These are phyloP conservation scores for Stegana nigrithorax DNA, from an alignment of 2,888 invertebrate genomes.

Conservation along the genomic window DNA sequence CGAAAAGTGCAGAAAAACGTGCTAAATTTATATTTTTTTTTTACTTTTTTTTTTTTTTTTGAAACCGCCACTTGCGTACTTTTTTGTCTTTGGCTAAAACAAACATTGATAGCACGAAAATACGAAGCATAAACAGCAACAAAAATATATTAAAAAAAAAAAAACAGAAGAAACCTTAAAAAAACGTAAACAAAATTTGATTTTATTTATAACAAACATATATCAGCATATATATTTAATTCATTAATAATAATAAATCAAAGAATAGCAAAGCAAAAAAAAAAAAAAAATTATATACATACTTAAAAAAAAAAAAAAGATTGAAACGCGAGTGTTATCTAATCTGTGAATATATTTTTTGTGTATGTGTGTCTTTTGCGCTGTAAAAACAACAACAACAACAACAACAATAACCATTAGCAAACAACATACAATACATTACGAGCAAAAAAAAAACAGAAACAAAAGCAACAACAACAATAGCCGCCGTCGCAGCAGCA, in stretches of 20 bases:
- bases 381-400: background rate
- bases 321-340: slow-evolving; percentile 57
- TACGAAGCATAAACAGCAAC: too few species aligned
- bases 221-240: slow-evolving; percentile 8
- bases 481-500: slow-evolving; percentile 51
- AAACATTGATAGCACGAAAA: too few species aligned
- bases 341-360: slow-evolving; percentile 39
- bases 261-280: slow-evolving; percentile 8
- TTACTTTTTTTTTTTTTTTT: background rate
- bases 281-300: slow-evolving; percentile 28
- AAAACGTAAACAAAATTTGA: too few species aligned
- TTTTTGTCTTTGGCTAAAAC: too few species aligned
- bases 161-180: too few species aligned
- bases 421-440: slow-evolving; percentile 19
- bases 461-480: background rate
- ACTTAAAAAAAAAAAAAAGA: slow-evolving; percentile 15
- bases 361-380: background rate
- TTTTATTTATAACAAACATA: background rate
- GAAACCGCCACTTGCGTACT: too few species aligned
- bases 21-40: too few species aligned
- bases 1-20: too few species aligned
- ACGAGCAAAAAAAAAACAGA: slow-evolving; percentile 11
- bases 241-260: slow-evolving; percentile 11
- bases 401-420: background rate
- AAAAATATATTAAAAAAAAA: too few species aligned